Conservation (phyloP, 2,888 invertebrate genomes). For the Atethmia centrago region DNA sequence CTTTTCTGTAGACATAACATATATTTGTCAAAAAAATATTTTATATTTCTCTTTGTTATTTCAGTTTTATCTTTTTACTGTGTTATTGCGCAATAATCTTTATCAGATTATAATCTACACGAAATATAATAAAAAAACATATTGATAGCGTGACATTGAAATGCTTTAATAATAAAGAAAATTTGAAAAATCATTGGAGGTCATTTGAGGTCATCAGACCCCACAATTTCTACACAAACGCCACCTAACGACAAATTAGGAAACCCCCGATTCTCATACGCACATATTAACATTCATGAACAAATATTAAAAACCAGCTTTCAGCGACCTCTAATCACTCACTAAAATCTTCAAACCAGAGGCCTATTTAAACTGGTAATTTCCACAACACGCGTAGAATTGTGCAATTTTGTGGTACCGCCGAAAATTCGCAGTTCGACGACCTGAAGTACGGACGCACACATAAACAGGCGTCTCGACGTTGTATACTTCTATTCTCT, state of each 20-base stretch:
- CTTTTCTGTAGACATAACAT: slow-evolving; percentile 2
- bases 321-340: slow-evolving; percentile 17
- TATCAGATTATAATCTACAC: slow-evolving; percentile 5
- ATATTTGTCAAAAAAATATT: not conserved
- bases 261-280: slow-evolving; percentile 33
- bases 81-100: slow-evolving; percentile 18
- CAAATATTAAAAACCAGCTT: slow-evolving; percentile 42
- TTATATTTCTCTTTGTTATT: slow-evolving; percentile 44
- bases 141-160: not conserved
- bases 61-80: slow-evolving; percentile 13
- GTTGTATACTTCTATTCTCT: slow-evolving; percentile 69
- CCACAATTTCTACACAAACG: slow-evolving; percentile 24
- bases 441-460: slow-evolving; percentile 71
- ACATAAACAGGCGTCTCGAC: slow-evolving; percentile 68
- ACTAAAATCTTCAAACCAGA: not conserved
- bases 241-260: slow-evolving; percentile 34
- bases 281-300: slow-evolving; percentile 52
- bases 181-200: slow-evolving; percentile 38
- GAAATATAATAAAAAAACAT: slow-evolving; percentile 5
- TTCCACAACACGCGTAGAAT: slow-evolving; percentile 63
- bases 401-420: slow-evolving; percentile 76
- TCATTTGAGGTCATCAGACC: slow-evolving; percentile 48
- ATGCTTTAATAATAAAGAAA: not conserved
- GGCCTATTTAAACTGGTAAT: slow-evolving; percentile 46
- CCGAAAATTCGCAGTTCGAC: slow-evolving; percentile 78